A percentile compares a stretch with the other conserved stretches of the same genome.
Conservation (phyloP, 2,888 invertebrate genomes). For the Vanessa cardui region DNA sequence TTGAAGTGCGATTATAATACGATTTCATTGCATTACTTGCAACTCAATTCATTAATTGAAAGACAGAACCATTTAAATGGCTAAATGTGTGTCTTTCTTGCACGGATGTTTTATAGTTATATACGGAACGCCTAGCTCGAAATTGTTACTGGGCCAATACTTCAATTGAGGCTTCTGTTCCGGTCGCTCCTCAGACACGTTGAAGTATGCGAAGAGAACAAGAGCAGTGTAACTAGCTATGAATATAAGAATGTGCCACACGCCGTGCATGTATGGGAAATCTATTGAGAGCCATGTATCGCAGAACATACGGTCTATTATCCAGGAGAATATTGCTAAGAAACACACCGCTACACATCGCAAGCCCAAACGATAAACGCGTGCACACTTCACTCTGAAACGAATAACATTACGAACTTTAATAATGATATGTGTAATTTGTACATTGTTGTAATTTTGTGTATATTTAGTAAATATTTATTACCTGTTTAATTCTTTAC, state of each 20-base stretch:
- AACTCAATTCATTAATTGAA: neutral
- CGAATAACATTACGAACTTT: neutral
- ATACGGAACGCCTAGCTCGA: constrained; percentile 90
- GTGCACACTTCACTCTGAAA: constrained; percentile 81
- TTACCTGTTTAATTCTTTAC: constrained; percentile 87
- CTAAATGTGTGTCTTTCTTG: constrained; percentile 71
- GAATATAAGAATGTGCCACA: constrained; percentile 92
- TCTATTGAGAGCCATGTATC: constrained; percentile 89
- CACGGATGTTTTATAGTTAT: constrained; percentile 85
- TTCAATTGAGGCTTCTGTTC: constrained; percentile 86
- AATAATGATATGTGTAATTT: no score
- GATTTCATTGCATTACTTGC: no score
- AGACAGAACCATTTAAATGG: constrained; percentile 61
- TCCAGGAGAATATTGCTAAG: constrained; percentile 89
- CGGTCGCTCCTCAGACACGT: constrained; percentile 87
- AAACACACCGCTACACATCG: constrained; percentile 87
- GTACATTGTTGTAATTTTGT: no score
- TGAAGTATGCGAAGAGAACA: constrained; percentile 91
- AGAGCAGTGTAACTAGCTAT: constrained; percentile 90
- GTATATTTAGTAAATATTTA: constrained; percentile 30
- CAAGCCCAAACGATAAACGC: constrained; percentile 88
- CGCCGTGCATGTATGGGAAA: constrained; percentile 91
- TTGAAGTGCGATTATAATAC: no score
- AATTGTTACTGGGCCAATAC: constrained; percentile 91
- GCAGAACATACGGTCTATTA: constrained; percentile 90